These are phyloP conservation scores for Megamerina dolium DNA, from an alignment of 2,888 invertebrate genomes.

Conservation along the genomic window DNA sequence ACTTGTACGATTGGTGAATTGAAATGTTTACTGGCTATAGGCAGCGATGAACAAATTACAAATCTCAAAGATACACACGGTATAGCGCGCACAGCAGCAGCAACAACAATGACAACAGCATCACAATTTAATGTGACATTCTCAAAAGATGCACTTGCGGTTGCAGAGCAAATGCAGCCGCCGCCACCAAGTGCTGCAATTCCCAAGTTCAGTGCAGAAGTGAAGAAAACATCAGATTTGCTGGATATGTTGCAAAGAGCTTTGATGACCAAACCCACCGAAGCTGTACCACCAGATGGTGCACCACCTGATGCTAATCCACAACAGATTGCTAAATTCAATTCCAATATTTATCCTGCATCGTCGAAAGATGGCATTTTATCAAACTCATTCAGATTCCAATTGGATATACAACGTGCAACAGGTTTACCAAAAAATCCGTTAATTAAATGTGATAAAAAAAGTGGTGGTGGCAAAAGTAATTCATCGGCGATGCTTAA, in stretches of 20 bases:
- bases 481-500: conserved; percentile 29
- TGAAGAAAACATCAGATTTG: conserved; percentile 32
- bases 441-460: conserved; percentile 30
- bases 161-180: conserved; percentile 15
- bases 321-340: conserved; percentile 3
- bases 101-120: background rate
- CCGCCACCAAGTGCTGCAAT: conserved; percentile 9
- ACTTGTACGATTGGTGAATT: conserved; percentile 53
- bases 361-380: background rate
- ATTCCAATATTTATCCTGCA: conserved; percentile 1
- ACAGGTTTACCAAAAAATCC: conserved; percentile 53
- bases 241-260: conserved; percentile 36
- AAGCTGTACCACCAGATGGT: background rate
- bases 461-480: conserved; percentile 31
- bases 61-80: conserved; percentile 51
- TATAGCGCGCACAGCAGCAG: conserved; percentile 1
- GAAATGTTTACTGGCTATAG: conserved; percentile 56
- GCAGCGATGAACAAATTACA: conserved; percentile 56
- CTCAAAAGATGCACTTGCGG: background rate
- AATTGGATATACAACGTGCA: conserved; percentile 55
- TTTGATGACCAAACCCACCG: too few species aligned
- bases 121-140: background rate
- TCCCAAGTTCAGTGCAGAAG: conserved; percentile 5
- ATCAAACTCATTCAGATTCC: conserved; percentile 44
- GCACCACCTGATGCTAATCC: background rate